Percentiles rank a stretch among this genome's conserved stretches.
Conservation (phyloP, 92 coral and sea anemone genomes). For the Desmophyllum pertusum region DNA sequence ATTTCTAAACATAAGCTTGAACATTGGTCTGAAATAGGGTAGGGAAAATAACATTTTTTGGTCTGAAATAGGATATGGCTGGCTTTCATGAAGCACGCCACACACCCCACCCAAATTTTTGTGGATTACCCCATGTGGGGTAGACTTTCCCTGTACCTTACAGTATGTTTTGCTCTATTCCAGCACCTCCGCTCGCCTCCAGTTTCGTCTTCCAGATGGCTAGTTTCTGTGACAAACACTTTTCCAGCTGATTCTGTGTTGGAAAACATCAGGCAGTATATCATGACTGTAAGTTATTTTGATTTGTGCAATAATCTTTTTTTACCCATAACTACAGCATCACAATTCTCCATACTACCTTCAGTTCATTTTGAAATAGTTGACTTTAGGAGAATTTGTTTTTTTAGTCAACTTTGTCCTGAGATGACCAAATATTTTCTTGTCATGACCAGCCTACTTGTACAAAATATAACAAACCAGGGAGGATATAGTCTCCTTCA, state of each 20-base stretch:
- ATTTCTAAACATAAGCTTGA: too few relatives aligned
- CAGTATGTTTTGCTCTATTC: not conserved
- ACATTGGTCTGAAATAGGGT: too few relatives aligned
- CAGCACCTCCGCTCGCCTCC: conserved; percentile 78
- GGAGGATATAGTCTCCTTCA: too few relatives aligned
- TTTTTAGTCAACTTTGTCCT: not conserved
- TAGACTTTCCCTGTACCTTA: too few relatives aligned
- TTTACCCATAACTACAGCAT: not conserved
- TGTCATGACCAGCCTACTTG: not conserved
- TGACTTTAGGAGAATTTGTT: not conserved
- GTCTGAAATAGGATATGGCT: too few relatives aligned
- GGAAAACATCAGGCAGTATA: conserved; percentile 81
- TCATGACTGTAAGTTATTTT: conserved; percentile 74
- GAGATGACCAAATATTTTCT: not conserved
- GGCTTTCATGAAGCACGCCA: too few relatives aligned
- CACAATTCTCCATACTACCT: not conserved
- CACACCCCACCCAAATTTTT: too few relatives aligned
- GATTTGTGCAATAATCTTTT: not conserved
- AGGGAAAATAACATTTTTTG: too few relatives aligned
- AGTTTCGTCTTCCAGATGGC: conserved; percentile 97
- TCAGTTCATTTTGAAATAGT: not conserved
- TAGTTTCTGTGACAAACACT: conserved; percentile 75
- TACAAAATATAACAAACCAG: too few relatives aligned
- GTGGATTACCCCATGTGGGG: too few relatives aligned
- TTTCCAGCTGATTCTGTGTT: conserved; percentile 81